Conservation (phyloP, 2,888 invertebrate species). For the Graphium colonna region DNA sequence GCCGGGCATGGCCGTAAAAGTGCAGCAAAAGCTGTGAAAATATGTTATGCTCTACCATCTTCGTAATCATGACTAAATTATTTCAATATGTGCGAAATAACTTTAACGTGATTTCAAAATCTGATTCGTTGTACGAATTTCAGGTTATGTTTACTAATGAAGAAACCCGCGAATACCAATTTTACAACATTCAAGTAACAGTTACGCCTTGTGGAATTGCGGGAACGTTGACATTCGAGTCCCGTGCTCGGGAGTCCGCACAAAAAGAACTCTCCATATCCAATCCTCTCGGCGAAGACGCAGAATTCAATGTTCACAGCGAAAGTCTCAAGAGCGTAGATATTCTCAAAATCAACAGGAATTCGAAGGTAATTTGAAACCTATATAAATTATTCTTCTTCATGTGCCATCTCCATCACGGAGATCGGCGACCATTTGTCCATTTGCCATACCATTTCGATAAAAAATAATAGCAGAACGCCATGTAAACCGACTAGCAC, state of each 20-base stretch:
- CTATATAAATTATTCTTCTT: no score
- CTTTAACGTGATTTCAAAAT: not conserved
- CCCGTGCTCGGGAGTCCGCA: conserved; percentile 58
- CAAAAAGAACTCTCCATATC: conserved; percentile 50
- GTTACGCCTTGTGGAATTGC: conserved; percentile 55
- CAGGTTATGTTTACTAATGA: conserved; percentile 65
- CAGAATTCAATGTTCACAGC: conserved; percentile 45
- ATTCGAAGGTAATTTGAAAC: conserved; percentile 58
- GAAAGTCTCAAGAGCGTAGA: conserved; percentile 49
- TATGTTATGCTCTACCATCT: no score
- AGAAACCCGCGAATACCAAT: conserved; percentile 59
- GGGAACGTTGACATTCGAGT: conserved; percentile 52
- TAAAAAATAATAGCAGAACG: no score
- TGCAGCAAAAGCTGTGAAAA: no score
- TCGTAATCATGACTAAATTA: not conserved
- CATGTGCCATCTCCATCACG: no score
- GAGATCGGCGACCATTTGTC: no score
- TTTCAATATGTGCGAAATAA: not conserved
- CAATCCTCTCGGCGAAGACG: conserved; percentile 53
- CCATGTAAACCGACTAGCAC: no score
- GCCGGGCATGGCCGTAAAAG: no score
- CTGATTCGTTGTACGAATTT: not conserved
- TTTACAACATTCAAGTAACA: conserved; percentile 49
- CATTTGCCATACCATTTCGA: no score
- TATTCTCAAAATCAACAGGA: conserved; percentile 43